A percentile compares a stretch with the other conserved stretches of the same genome.
phyloP scores from a whole-genome alignment of 2,113 vertebrate genomes.

The Hyperoodon ampullatus region DNA sequence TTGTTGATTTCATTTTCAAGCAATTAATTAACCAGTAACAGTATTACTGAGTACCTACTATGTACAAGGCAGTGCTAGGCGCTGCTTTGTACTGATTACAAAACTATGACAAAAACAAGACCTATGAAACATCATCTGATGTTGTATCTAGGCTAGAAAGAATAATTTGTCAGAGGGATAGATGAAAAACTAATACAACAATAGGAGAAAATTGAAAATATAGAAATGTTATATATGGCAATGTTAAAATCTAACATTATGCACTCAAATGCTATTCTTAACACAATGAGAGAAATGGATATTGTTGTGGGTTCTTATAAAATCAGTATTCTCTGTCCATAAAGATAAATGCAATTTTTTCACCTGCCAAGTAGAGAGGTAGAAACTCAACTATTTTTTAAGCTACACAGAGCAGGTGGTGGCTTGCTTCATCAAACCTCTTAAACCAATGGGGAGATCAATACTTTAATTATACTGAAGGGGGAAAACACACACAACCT shows the following conservation, averaged over 20 bases:
- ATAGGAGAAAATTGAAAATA: slow-evolving; percentile 4
- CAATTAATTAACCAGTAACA: neutral
- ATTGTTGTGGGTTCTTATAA: neutral
- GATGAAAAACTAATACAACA: neutral
- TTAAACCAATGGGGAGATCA: neutral
- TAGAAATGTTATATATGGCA: neutral
- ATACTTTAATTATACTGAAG: neutral
- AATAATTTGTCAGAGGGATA: slow-evolving; percentile 38
- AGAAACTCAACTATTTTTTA: slow-evolving; percentile 56
- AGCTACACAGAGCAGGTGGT: neutral
- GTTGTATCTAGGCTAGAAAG: neutral
- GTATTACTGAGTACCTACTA: neutral
- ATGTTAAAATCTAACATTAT: slow-evolving; percentile 30
- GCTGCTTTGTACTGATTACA: slow-evolving; percentile 45
- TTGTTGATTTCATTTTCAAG: slow-evolving; percentile 2
- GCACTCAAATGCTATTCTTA: neutral
- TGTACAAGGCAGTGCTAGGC: neutral
- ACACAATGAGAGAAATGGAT: neutral
- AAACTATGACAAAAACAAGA: slow-evolving; percentile 19
- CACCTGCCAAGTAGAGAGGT: neutral
- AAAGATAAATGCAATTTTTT: slow-evolving; percentile 45
- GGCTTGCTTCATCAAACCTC: slow-evolving; percentile 8
- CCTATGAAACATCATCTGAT: neutral
- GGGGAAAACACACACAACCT: neutral
- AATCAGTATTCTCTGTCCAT: neutral